Evolutionary conservation across 2,113 vertebrate species (phyloP).

Genomic region (Gopherus evgoodei): DNA sequence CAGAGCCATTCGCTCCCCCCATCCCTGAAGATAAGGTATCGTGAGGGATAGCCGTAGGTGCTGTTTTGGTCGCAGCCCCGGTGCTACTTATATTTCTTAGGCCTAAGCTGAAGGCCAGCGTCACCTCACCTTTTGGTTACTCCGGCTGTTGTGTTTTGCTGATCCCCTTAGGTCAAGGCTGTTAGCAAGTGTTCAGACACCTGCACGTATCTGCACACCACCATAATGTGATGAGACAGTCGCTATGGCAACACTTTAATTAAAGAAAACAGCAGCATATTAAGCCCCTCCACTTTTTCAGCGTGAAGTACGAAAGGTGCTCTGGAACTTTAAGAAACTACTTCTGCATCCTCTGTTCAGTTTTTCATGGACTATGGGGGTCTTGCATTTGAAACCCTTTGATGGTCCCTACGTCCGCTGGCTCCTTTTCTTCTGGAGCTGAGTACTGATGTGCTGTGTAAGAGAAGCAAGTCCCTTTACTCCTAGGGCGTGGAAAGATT

Average conservation of each 20-base stretch:
- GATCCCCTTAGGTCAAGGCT: background rate
- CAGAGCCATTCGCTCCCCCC: background rate
- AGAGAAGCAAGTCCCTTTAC: background rate
- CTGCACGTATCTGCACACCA: background rate
- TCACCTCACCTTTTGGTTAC: background rate
- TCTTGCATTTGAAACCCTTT: background rate
- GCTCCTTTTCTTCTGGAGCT: background rate
- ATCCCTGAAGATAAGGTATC: background rate
- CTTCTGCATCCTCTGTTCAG: too few species aligned
- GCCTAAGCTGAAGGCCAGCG: background rate
- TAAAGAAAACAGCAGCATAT: conserved; percentile 16
- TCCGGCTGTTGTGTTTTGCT: background rate
- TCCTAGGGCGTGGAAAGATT: background rate
- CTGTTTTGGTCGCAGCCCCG: background rate
- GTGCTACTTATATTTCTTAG: background rate
- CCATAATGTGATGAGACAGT: conserved; percentile 37
- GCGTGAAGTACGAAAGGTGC: background rate
- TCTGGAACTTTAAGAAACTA: background rate
- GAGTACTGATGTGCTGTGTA: background rate
- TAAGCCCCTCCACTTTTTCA: background rate
- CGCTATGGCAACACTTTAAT: conserved; percentile 34
- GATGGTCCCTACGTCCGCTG: background rate
- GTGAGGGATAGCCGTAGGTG: background rate
- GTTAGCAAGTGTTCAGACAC: conserved; percentile 27
- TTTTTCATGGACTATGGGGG: background rate